Evolutionary conservation across 2,113 vertebrate genomes (phyloP).

Genomic region (Percina caprodes): DNA sequence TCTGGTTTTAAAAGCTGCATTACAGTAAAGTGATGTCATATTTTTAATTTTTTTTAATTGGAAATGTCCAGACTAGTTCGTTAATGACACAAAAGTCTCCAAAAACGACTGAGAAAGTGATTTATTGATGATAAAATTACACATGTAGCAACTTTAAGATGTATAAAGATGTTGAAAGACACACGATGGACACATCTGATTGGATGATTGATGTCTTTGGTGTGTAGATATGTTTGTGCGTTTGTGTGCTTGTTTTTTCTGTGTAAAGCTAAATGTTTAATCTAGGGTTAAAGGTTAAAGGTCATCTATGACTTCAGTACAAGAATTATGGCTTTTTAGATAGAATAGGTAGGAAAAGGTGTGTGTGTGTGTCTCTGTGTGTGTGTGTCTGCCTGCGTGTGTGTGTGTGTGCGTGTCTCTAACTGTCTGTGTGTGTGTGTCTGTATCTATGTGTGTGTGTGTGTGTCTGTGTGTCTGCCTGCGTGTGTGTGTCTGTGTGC

Average conservation of each 20-base stretch:
- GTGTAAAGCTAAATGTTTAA: neutral
- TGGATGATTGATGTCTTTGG: slow-evolving; percentile 24
- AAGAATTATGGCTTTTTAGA: slow-evolving; percentile 3
- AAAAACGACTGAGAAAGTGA: neutral
- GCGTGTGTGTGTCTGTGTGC: no score
- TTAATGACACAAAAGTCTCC: neutral
- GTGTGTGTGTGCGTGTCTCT: no score
- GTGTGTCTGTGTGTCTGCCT: no score
- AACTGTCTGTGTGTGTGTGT: no score
- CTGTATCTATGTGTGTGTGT: no score
- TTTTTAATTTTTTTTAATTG: no score
- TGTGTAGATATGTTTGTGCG: slow-evolving; percentile 39
- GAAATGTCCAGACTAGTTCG: neutral
- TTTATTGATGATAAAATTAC: slow-evolving; percentile 53
- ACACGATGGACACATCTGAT: neutral
- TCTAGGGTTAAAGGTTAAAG: neutral
- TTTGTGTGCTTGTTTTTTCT: slow-evolving; percentile 16
- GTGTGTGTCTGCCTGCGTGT: no score
- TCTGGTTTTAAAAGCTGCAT: no score
- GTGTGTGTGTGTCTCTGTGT: no score
- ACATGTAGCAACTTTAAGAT: slow-evolving; percentile 6
- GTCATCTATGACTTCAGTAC: neutral
- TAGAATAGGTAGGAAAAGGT: no score
- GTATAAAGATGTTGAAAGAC: neutral
- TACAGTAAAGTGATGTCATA: no score